Evolutionary conservation across 2,113 vertebrate genomes (phyloP), one percentile per base, ranked within the genome.

Genomic region (Ophthalmolycus amberensis): DNA sequence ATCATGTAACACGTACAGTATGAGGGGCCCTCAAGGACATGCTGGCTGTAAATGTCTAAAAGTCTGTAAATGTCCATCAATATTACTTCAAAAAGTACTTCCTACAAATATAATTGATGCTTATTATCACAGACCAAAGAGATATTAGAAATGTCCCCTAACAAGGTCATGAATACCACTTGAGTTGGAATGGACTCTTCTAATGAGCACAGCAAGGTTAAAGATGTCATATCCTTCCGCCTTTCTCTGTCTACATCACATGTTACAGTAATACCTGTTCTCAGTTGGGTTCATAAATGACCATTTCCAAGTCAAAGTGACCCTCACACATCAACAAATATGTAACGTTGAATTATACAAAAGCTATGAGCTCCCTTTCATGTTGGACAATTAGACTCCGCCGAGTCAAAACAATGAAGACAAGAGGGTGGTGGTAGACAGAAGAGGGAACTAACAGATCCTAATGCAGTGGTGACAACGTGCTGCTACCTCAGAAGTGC

Each of bases 21-120:
- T 54, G 48, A 20, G 48, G 48, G 18, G 7, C 18, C 25, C 25
- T 58, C n/a, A 27, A 14, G 54, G 54, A 58, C n/a, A 27, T 6
- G 7, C 5, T 12, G 14, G 20, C 27, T 16, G 11, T 15, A 60
- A 58, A 32, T 32, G n/a, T 29, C 58, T 60, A 6, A 29, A 18
- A 32, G 27, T 60, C 6, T 15, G 6, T 29, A 15, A 60, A 65
- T 25, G 22, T 42, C 37, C 22, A n/a, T 65, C 10, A 38, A 29
- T 65, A 62, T n/a, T 40, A 64, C 62, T n/a, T n/a, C 37, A 64
- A 64, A 40, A n/a, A 37, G 34, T 42, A n/a, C n/a, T 64, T 40
- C 9, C 34, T 64, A 22, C 9, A 38, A 40, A 40, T 4, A 34
- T 63, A 4, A 25, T 37, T 42, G 11, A 15, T 42, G 22, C 3